Evolutionary conservation across 2,797 vertebrate species (phyloP), one percentile per base, ranked within the genome.

Genomic region (Thripadectes ignobilis): DNA sequence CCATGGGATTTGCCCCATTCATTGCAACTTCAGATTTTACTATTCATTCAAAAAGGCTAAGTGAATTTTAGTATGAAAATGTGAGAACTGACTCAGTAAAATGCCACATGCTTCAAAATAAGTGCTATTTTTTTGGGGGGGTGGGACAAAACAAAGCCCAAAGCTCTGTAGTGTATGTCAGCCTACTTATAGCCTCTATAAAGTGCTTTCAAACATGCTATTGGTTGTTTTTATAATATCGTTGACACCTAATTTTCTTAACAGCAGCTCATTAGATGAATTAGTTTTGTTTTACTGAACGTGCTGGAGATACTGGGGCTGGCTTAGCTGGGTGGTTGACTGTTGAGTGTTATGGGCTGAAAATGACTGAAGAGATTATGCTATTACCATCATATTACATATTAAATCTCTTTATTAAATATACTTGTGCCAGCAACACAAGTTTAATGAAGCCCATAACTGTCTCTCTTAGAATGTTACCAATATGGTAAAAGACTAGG

Each of bases 401-500:
- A 61, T 58, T 66, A 69, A 74, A 41, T 77, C 24, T 81, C 63
- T 72, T 81, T 73, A 23, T 45, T 61, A 82, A 65, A 49, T 58
- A 55, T 34, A 43, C 7, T 17, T 65, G 43, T 75, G 85, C 52
- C n/a, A 88, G 67, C 59, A 88, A 48, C 49, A 55, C 16, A 36
- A 76, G 55, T 93, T 94, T 91, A 88, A 85, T 2, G 30, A 71
- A 82, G 48, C 34, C 75, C 3, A 0, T 13, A 82, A 96, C 32
- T 39, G 19, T 30, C 23, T 95, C 23, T 95, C 96, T 95, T 90
- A 95, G 79, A 93, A 59, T 79, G 54, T 75, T 95, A 71, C 77
- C 63, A 82, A 55, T 91, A 63, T 55, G 19, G 83, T 58, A 84
- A 92, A 96, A 90, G 82, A 52, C 4, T 39, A 32, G 57, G 57